Evolutionary conservation across 2,888 invertebrate species (phyloP).

Genomic region (Pterostichus madidus): DNA sequence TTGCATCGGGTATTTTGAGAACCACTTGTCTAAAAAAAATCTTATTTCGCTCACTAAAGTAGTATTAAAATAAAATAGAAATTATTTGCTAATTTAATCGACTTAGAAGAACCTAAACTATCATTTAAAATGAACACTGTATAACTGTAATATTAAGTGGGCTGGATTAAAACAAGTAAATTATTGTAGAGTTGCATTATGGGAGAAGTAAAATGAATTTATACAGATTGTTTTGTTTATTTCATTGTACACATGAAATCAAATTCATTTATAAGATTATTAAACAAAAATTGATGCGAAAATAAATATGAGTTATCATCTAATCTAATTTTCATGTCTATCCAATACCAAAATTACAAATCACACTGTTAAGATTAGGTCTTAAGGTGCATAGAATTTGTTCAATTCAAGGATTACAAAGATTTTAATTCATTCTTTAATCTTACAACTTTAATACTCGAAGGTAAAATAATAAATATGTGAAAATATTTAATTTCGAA

Average conservation of each 20-base stretch:
- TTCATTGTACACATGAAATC: conserved; percentile 56
- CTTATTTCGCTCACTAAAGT: too few relatives aligned
- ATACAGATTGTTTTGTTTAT: conserved; percentile 55
- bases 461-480: conserved; percentile 6
- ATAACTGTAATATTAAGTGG: too few relatives aligned
- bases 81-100: too few relatives aligned
- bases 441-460: conserved; percentile 5
- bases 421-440: background rate
- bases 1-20: too few relatives aligned
- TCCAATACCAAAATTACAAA: conserved; percentile 66
- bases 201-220: conserved; percentile 38
- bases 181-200: background rate
- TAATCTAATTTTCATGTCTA: conserved; percentile 50
- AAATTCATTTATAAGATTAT: conserved; percentile 35
- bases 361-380: conserved; percentile 62
- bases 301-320: conserved; percentile 54
- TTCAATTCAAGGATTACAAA: conserved; percentile 25
- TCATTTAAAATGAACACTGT: too few relatives aligned
- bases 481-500: background rate
- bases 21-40: too few relatives aligned
- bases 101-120: too few relatives aligned
- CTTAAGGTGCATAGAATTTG: conserved; percentile 52
- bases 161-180: background rate
- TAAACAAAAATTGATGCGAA: conserved; percentile 40
- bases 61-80: too few relatives aligned